phyloP scores from a whole-genome alignment of 2,888 invertebrate species.

The Philonicus albiceps region DNA sequence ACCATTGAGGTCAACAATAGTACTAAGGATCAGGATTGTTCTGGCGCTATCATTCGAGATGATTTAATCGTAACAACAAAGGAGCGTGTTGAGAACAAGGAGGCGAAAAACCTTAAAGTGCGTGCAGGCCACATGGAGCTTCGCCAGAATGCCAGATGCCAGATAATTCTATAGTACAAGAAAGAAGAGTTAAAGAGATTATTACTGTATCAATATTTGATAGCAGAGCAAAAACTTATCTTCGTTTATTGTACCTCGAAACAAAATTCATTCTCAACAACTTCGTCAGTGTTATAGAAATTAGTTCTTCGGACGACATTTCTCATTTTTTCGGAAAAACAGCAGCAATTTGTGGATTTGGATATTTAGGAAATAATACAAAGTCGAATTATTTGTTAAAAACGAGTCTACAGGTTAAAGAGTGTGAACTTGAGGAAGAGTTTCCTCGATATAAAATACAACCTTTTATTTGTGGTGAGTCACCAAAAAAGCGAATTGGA shows the following conservation, averaged over 20 bases:
- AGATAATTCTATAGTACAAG: background rate
- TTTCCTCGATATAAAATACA: too few species aligned
- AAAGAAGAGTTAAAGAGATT: background rate
- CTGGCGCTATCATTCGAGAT: background rate
- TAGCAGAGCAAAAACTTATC: too few species aligned
- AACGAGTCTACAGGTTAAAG: too few species aligned
- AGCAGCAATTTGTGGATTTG: background rate
- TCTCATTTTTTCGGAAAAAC: background rate
- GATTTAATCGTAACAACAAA: background rate
- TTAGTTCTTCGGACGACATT: background rate
- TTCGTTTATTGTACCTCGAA: background rate
- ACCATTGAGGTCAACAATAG: too few species aligned
- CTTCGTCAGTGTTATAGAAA: background rate
- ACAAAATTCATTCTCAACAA: background rate
- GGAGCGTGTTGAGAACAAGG: background rate
- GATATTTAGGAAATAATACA: background rate
- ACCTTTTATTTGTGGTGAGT: too few species aligned
- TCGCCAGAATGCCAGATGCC: background rate
- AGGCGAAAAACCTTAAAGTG: background rate
- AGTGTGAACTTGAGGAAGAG: too few species aligned
- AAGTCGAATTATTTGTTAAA: too few species aligned
- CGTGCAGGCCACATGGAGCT: background rate
- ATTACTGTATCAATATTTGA: too few species aligned
- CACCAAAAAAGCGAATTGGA: background rate
- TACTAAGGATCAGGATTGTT: background rate